Percentiles rank a stretch among this genome's conserved stretches.
These are phyloP conservation scores for Eugnorisma glareosa DNA, from an alignment of 2,888 invertebrate species.

Conservation along the genomic window DNA sequence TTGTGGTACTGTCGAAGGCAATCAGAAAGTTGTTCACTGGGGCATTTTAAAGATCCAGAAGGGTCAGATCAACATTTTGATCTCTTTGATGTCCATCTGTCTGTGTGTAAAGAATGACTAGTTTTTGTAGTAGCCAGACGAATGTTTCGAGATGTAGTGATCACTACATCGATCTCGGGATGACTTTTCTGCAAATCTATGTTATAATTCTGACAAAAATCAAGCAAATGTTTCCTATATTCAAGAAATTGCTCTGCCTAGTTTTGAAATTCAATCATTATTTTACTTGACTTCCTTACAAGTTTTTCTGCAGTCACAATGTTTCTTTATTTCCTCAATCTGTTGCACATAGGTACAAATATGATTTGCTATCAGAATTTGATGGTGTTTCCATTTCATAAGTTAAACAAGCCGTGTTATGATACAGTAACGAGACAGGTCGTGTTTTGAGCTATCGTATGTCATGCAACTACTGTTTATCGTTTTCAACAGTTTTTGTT, in stretches of 20 bases:
- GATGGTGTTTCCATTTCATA: slow-evolving; percentile 53
- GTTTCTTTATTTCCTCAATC: background rate
- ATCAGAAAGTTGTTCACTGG: slow-evolving; percentile 8
- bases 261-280: background rate
- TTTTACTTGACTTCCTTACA: background rate
- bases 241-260: background rate
- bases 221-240: background rate
- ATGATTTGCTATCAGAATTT: slow-evolving; percentile 42
- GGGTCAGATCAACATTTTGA: background rate
- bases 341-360: slow-evolving; percentile 12
- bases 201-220: background rate
- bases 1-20: slow-evolving; percentile 1
- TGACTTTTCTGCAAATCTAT: background rate
- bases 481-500: slow-evolving; percentile 46
- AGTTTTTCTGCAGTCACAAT: background rate
- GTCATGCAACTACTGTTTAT: slow-evolving; percentile 53
- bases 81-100: background rate
- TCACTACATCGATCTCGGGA: too few species aligned
- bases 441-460: slow-evolving; percentile 54
- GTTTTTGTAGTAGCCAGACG: background rate
- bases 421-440: slow-evolving; percentile 46
- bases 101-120: background rate
- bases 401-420: slow-evolving; percentile 60
- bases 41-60: background rate
- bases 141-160: background rate